Conservation (phyloP, 1,140 invertebrate species). For the Drosophila ambigua region DNA sequence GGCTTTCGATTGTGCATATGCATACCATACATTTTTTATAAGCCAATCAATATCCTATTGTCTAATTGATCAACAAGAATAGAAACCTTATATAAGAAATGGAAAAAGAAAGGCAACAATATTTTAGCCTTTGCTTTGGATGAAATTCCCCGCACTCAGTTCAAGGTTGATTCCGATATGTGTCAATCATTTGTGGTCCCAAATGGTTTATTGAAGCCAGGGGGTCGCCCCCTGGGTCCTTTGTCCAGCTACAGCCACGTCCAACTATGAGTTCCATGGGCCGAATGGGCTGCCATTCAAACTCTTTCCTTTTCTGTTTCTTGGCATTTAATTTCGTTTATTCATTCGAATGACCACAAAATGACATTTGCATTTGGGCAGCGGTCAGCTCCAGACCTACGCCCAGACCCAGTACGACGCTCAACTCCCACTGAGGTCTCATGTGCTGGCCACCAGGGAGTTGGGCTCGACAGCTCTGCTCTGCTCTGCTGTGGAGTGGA, state of each 20-base stretch:
- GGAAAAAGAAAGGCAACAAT: not conserved
- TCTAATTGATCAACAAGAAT: too few species aligned
- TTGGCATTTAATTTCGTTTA: constrained; percentile 82
- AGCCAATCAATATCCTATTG: too few species aligned
- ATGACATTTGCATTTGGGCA: constrained; percentile 80
- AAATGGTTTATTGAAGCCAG: constrained; percentile 9
- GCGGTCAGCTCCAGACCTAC: constrained; percentile 17
- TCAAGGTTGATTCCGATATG: constrained; percentile 42
- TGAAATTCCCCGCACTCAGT: constrained; percentile 19
- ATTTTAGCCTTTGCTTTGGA: not conserved
- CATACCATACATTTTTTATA: too few species aligned
- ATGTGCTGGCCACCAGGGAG: constrained; percentile 48
- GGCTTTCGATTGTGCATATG: too few species aligned
- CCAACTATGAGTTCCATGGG: constrained; percentile 2
- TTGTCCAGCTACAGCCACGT: not conserved
- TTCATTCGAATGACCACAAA: constrained; percentile 83
- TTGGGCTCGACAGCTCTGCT: constrained; percentile 20
- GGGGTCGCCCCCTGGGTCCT: not conserved
- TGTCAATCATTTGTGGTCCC: constrained; percentile 43
- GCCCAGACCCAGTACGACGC: not conserved
- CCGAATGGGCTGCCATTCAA: constrained; percentile 35
- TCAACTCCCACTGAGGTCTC: constrained; percentile 36
- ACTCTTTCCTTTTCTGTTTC: constrained; percentile 50
- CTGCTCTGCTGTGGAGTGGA: too few species aligned
- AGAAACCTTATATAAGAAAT: too few species aligned